These are phyloP conservation scores for Echiichthys vipera DNA, from an alignment of 2,797 vertebrate species.

Conservation along the genomic window DNA sequence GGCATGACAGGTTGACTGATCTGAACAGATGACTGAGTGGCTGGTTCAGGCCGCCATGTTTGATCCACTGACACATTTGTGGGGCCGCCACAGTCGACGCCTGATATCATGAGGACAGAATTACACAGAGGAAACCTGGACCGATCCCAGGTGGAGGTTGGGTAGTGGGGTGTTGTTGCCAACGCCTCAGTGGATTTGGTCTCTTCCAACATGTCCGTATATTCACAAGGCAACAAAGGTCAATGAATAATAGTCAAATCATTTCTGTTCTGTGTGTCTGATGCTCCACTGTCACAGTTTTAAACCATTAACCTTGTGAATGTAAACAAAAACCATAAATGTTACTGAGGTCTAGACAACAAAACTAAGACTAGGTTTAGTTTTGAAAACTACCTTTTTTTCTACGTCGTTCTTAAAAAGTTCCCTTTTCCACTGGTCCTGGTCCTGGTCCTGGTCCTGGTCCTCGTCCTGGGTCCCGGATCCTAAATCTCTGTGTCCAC, in stretches of 20 bases:
- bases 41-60: constrained; percentile 29
- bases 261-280: not conserved
- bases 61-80: constrained; percentile 66
- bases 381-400: no score
- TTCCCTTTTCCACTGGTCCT: no score
- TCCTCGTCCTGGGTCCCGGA: no score
- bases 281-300: no score
- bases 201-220: not conserved
- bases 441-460: no score
- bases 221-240: not conserved
- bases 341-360: no score
- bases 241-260: not conserved
- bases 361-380: no score
- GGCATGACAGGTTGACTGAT: constrained; percentile 33
- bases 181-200: not conserved
- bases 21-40: constrained; percentile 49
- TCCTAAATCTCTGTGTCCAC: no score
- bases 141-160: no score
- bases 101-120: not conserved
- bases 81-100: constrained; percentile 6
- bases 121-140: not conserved
- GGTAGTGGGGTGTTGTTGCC: not conserved
- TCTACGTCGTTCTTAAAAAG: no score
- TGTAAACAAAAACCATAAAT: no score
- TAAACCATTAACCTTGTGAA: no score